These are phyloP conservation scores for Telenomus remus DNA, from an alignment of 1,140 invertebrate genomes.

Conservation along the genomic window DNA sequence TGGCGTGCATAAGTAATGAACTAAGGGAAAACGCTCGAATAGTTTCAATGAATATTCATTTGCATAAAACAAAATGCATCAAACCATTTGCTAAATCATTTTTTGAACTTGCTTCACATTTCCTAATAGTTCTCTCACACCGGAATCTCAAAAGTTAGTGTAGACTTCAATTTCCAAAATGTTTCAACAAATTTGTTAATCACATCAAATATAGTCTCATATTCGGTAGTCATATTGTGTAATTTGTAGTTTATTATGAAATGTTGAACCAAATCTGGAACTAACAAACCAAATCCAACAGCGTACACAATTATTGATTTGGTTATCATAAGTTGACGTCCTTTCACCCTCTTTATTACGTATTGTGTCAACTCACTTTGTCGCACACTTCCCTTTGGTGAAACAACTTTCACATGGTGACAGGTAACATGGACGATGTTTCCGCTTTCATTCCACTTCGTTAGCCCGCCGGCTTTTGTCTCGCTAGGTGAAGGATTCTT, in stretches of 20 bases:
- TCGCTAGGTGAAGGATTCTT: slow-evolving; percentile 45
- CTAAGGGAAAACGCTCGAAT: slow-evolving; percentile 5
- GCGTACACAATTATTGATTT: slow-evolving; percentile 31
- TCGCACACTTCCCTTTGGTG: slow-evolving; percentile 30
- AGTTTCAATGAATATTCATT: slow-evolving; percentile 24
- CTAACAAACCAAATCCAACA: too few relatives aligned
- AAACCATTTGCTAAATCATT: too few relatives aligned
- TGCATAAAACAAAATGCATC: slow-evolving; percentile 5
- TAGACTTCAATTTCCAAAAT: too few relatives aligned
- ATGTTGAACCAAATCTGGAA: too few relatives aligned
- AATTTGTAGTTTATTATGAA: too few relatives aligned
- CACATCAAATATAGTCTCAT: too few relatives aligned
- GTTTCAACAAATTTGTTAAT: too few relatives aligned
- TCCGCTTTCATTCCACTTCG: slow-evolving; percentile 57
- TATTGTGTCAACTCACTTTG: slow-evolving; percentile 32
- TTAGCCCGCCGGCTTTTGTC: slow-evolving; percentile 52
- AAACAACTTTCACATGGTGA: slow-evolving; percentile 43
- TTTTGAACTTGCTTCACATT: too few relatives aligned
- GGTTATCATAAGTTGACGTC: slow-evolving; percentile 7
- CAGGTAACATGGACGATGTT: slow-evolving; percentile 53
- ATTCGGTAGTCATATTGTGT: too few relatives aligned
- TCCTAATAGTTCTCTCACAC: too few relatives aligned
- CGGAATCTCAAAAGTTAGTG: too few relatives aligned
- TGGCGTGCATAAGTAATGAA: slow-evolving; percentile 14
- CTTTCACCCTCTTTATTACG: slow-evolving; percentile 15